Evolutionary conservation across 92 coral and sea anemone genomes (phyloP), one percentile per base, ranked within the genome.

Genomic region (Metridium senile): DNA sequence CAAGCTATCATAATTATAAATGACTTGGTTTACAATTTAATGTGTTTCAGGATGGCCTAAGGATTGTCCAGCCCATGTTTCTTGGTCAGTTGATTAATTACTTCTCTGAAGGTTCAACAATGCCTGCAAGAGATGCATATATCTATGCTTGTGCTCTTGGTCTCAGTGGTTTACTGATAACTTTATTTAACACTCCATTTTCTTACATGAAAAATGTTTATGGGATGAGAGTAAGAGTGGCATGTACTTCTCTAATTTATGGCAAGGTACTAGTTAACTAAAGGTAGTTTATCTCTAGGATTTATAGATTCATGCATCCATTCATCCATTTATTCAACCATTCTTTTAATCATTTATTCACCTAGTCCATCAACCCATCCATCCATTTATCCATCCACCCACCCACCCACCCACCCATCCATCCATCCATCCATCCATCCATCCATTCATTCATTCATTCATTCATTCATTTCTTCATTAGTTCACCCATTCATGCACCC

Each of bases 221-320:
- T 77, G 97, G 98, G 8, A 91, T 93, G 98, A 84, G 91, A 66
- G 71, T 93, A 59, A 85, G 98, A 67, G 89, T 90, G 23, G 98
- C 98, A 26, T 91, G 97, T 34, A 88, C 98, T 20, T 89, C 97
- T 62, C 97, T 93, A 57, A 81, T 93, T 17, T 93, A 93, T 58
- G 83, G 78, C 62, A 93, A 93, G 90, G 98, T 91, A n/a, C n/a
- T 39, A 52, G 88, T 71, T 35, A 39, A 26, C 0, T 30, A 62
- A 11, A 0, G 19, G n/a, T 29, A 28, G 43, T 9, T 33, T 13
- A 0, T 19, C 29, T 20, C 49, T 11, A 11, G 4, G n/a, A 26
- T 21, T 23, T 9, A 0, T 39, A 4, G 8, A 39, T 39, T 39
- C 49, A 39, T 39, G 6, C 49, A 39, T 39, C 13, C 49, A 39